Conservation (phyloP, 92 coral and sea anemone genomes). For the Micromussa lordhowensis region DNA sequence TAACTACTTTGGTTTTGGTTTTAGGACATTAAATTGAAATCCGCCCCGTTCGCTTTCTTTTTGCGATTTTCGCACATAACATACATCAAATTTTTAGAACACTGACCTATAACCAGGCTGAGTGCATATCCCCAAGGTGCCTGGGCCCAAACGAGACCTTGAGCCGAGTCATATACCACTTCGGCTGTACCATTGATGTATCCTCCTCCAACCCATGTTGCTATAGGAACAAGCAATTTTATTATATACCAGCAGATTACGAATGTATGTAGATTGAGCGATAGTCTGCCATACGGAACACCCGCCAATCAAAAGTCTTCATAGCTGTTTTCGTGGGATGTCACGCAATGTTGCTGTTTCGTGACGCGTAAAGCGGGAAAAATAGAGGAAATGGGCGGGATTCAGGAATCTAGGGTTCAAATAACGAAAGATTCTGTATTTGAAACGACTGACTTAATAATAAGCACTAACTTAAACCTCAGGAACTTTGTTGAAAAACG, state of each 20-base stretch:
- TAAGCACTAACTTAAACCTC: not conserved
- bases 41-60: no score
- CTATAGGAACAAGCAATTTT: conserved; percentile 24
- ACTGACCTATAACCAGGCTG: conserved; percentile 79
- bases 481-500: not conserved
- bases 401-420: not conserved
- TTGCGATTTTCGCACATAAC: not conserved
- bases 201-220: conserved; percentile 94
- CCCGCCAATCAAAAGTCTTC: no score
- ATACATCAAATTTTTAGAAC: not conserved
- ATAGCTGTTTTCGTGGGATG: not conserved
- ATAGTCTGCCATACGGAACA: not conserved
- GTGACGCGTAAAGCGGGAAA: not conserved
- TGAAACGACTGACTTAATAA: no score
- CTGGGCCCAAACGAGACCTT: conserved; percentile 85
- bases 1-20: no score
- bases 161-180: conserved; percentile 59
- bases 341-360: not conserved
- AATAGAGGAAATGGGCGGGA: not conserved
- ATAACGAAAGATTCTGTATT: not conserved
- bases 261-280: no score
- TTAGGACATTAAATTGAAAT: no score
- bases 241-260: not conserved
- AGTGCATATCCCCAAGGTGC: conserved; percentile 95
- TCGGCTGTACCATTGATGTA: conserved; percentile 92